phyloP scores from a whole-genome alignment of 1,140 invertebrate genomes.

The Brachionus asplanchnoidis region DNA sequence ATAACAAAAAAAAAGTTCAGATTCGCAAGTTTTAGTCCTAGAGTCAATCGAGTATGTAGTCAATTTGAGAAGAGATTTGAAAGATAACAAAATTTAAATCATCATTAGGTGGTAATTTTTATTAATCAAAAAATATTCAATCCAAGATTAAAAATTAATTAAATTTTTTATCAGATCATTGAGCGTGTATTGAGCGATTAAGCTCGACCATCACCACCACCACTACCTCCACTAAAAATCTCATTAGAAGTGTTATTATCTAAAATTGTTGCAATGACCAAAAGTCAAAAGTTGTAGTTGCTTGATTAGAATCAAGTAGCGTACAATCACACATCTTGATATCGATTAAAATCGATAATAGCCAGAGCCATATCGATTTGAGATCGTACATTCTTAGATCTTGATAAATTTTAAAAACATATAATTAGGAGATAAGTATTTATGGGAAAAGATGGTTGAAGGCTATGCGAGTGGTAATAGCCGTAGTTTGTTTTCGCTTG shows the following conservation, averaged over 20 bases:
- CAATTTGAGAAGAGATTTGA: too few relatives aligned
- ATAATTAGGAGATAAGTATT: constrained; percentile 31
- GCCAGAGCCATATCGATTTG: constrained; percentile 29
- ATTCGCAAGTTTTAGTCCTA: neutral
- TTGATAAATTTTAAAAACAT: constrained; percentile 34
- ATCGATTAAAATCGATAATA: constrained; percentile 24
- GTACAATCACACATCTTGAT: constrained; percentile 31
- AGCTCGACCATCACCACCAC: neutral
- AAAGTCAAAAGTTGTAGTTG: neutral
- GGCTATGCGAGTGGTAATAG: neutral
- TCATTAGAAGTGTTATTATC: neutral
- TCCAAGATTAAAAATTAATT: neutral
- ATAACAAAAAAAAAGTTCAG: neutral
- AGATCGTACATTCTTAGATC: neutral
- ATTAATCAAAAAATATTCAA: neutral
- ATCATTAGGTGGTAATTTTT: neutral
- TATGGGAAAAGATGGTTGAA: neutral
- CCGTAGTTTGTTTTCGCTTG: neutral
- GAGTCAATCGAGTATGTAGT: neutral
- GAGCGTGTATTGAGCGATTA: neutral
- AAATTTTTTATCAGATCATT: neutral
- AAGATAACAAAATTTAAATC: neutral
- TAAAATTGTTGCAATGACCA: constrained; percentile 28
- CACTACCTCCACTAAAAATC: neutral
- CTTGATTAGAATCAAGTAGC: neutral